These are phyloP conservation scores for Hydra vulgaris DNA, from an alignment of 30 jellyfish, hydroid and myxozoan species.

Conservation along the genomic window DNA sequence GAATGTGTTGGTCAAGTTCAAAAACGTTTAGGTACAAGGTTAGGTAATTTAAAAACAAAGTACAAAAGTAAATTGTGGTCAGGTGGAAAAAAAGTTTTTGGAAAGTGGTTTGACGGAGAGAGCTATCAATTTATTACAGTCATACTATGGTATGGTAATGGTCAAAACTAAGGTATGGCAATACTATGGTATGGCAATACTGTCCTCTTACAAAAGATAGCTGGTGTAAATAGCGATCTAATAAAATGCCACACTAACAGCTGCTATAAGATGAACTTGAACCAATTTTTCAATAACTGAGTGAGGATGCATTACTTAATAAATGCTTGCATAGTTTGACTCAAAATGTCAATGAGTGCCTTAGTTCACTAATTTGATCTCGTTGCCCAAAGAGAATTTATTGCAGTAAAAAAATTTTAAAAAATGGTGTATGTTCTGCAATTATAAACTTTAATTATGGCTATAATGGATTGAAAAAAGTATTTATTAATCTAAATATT, in stretches of 20 bases:
- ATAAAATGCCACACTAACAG: not conserved
- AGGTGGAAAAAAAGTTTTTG: not conserved
- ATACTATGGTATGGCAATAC: not conserved
- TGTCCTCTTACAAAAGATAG: not conserved
- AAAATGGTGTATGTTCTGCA: not conserved
- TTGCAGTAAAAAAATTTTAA: not conserved
- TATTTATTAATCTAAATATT: too few relatives aligned
- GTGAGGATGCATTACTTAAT: not conserved
- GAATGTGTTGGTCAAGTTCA: not conserved
- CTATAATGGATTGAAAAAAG: not conserved
- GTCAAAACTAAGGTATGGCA: not conserved
- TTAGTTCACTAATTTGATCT: not conserved
- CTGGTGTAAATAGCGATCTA: not conserved
- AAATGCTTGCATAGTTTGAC: not conserved
- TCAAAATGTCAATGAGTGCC: slow-evolving; percentile 5
- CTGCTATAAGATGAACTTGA: not conserved
- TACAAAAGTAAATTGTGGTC: not conserved
- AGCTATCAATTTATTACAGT: not conserved
- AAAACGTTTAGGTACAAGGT: not conserved
- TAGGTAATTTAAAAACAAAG: not conserved
- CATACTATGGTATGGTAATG: not conserved
- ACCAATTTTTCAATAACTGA: not conserved
- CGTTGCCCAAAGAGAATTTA: not conserved
- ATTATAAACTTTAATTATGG: not conserved
- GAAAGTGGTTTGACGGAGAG: not conserved